Evolutionary conservation across 2,113 vertebrate species (phyloP).

Genomic region (Azemiops feae): DNA sequence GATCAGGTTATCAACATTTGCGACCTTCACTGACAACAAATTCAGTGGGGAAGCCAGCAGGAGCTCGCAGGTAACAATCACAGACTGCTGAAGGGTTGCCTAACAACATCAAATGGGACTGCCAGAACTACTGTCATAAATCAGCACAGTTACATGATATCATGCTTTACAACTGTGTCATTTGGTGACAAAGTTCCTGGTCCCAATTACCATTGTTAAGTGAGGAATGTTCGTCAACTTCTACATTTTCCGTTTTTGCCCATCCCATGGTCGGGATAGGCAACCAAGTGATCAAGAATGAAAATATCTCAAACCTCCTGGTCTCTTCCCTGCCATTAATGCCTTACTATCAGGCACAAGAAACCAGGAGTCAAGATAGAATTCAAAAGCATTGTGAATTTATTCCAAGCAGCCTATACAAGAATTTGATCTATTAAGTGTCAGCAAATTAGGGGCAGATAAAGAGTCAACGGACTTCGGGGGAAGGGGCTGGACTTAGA

Average conservation of each 20-base stretch:
- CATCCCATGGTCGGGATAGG: neutral
- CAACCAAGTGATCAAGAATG: neutral
- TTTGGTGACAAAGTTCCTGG: neutral
- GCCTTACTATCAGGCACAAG: neutral
- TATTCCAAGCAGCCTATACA: neutral
- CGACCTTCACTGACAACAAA: neutral
- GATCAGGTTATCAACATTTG: neutral
- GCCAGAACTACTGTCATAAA: neutral
- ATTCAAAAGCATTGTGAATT: neutral
- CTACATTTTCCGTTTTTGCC: neutral
- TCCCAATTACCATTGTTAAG: neutral
- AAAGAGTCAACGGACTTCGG: neutral
- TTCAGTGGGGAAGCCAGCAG: neutral
- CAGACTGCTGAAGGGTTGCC: neutral
- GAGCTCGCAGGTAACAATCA: neutral
- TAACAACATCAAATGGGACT: neutral
- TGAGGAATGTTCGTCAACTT: neutral
- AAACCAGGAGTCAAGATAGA: neutral
- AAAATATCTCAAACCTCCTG: neutral
- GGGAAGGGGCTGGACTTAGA: neutral
- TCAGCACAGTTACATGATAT: neutral
- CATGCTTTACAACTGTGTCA: neutral
- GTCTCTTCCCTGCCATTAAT: neutral
- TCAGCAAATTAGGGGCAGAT: neutral
- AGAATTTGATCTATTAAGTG: neutral